Base-by-base conservation (phyloP, 2,113 vertebrate species). In the Salminus brasiliensis region DNA sequence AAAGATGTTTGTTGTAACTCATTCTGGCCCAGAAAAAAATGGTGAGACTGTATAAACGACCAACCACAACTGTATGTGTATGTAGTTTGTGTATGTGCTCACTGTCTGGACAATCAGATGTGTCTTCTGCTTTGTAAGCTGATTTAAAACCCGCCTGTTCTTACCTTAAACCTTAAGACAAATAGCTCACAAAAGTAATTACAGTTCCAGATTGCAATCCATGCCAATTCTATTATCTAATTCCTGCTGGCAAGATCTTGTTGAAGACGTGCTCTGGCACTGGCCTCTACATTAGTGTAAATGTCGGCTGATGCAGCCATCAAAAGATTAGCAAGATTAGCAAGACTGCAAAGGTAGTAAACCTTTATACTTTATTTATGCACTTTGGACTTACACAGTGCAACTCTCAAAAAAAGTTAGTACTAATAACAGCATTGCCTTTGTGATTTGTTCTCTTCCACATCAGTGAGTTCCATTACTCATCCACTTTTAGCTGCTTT, bases 161-260 rank as follows among this genome's bases (percentile, higher is more conserved):
- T 68, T 47, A 68, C 63, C 30, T 68, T 12, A 5, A 49, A 21
- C 47, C 21, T 2, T 49, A 21, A 21, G 16, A 49, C 4, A 49
- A 55, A 55, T 21, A 11, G 76, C 66, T 52, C 23, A 36, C 41
- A 78, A 29, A 8, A 78, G 36, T 43, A 69, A 72, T 81, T 70
- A 16, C 72, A 77, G 74, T 84, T 74, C 45, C 80, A 68, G 72
- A 68, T 55, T 52, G 12, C 49, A 75, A 67, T 57, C 53, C 55
- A 25, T 65, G 47, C n/a, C 32, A 63, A 73, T 62, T 43, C 62
- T 63, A 32, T 81, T 79, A 77, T 18, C 30, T 69, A 69, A 80
- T 68, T 36, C 36, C 52, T 59, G 52, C 15, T 66, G 34, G 41
- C 67, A 49, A 72, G 39, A 43, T 45, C 10, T 77, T 69, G 47